phyloP scores from a whole-genome alignment of 2,113 vertebrate genomes.

The Gobiocypris rarus region DNA sequence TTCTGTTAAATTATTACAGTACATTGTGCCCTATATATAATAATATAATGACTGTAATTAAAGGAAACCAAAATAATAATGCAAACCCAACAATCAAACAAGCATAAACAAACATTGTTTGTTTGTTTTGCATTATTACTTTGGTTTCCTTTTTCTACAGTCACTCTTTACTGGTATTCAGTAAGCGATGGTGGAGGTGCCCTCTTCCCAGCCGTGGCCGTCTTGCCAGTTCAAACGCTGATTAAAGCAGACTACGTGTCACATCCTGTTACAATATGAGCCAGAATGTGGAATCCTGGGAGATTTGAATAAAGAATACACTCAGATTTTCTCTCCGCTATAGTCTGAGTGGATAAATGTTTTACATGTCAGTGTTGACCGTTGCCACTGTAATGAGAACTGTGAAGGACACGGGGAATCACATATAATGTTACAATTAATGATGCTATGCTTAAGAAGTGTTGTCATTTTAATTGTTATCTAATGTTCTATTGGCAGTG shows the following conservation, averaged over 20 bases:
- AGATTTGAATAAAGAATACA: slow-evolving; percentile 68
- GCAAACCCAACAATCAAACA: too few relatives aligned
- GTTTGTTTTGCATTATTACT: slow-evolving; percentile 16
- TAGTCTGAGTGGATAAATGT: neutral
- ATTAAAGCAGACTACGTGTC: slow-evolving; percentile 86
- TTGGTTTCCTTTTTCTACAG: neutral
- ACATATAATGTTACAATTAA: slow-evolving; percentile 10
- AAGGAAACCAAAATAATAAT: too few relatives aligned
- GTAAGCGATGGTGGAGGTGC: slow-evolving; percentile 18
- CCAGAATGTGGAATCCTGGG: slow-evolving; percentile 75
- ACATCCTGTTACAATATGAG: slow-evolving; percentile 86
- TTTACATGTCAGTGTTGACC: slow-evolving; percentile 30
- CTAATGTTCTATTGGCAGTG: neutral
- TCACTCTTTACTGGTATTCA: neutral
- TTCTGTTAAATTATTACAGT: too few relatives aligned
- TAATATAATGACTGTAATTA: too few relatives aligned
- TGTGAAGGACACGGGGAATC: slow-evolving; percentile 18
- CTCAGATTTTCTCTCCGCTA: slow-evolving; percentile 44
- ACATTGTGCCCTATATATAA: too few relatives aligned
- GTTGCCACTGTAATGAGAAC: slow-evolving; percentile 43
- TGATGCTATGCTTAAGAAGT: slow-evolving; percentile 2
- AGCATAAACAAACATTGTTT: too few relatives aligned
- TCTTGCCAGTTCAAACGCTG: slow-evolving; percentile 42
- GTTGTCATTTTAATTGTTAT: slow-evolving; percentile 43
- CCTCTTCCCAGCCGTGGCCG: slow-evolving; percentile 27